phyloP scores from a whole-genome alignment of 2,797 vertebrate species.

The Anguilla obscura region DNA sequence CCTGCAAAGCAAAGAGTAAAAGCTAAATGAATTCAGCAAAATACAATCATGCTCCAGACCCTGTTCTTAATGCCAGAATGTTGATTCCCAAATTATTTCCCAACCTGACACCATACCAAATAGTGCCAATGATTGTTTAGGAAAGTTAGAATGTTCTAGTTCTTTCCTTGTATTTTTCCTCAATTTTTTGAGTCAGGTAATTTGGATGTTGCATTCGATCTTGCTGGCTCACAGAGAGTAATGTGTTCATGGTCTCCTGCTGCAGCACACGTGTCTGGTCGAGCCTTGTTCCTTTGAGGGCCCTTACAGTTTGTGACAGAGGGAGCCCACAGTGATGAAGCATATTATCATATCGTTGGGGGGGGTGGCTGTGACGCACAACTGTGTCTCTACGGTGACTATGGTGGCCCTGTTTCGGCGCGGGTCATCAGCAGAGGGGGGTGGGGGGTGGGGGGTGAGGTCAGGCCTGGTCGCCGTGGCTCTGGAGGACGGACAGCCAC shows the following conservation, averaged over 20 bases:
- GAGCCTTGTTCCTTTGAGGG: not conserved
- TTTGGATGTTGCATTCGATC: not conserved
- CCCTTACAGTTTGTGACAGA: constrained; percentile 18
- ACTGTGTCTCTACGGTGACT: not conserved
- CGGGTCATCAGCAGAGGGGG: not conserved
- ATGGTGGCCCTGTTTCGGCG: not conserved
- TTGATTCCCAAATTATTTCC: not conserved
- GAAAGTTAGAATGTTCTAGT: not conserved
- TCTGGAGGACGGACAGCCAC: constrained; percentile 52
- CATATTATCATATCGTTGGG: not conserved
- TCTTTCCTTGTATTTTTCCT: not conserved
- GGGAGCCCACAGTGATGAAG: not conserved
- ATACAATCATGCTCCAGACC: not conserved
- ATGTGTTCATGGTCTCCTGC: not conserved
- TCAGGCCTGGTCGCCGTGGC: not conserved
- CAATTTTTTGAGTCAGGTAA: not conserved
- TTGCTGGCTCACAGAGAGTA: not conserved
- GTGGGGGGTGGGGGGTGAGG: not conserved
- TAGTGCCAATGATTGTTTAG: not conserved
- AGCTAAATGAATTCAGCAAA: not conserved
- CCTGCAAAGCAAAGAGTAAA: not conserved
- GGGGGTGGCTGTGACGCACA: not conserved
- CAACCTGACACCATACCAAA: not conserved
- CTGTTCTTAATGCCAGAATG: not conserved
- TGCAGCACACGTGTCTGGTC: not conserved